phyloP scores from a whole-genome alignment of 2,888 invertebrate genomes.

The Didymodactylos carnosus region DNA sequence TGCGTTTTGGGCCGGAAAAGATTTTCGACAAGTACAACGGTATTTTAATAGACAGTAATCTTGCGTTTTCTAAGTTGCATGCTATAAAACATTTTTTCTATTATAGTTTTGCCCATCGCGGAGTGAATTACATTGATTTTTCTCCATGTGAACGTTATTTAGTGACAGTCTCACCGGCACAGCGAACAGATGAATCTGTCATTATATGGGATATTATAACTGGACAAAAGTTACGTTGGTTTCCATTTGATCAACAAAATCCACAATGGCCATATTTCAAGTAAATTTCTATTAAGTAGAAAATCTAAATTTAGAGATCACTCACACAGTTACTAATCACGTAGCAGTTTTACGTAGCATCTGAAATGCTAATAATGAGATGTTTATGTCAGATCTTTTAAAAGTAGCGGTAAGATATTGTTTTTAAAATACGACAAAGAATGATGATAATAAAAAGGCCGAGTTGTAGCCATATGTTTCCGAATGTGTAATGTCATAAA shows the following conservation, averaged over 20 bases:
- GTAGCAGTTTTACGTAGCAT: too few relatives aligned
- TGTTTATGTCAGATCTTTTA: constrained; percentile 19
- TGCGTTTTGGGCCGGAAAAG: constrained; percentile 86
- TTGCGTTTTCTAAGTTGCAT: too few relatives aligned
- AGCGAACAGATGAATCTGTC: constrained; percentile 42
- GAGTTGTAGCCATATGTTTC: background rate
- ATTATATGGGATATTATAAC: constrained; percentile 93
- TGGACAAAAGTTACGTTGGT: constrained; percentile 72
- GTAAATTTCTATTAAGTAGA: constrained; percentile 20
- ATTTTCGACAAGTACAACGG: constrained; percentile 48
- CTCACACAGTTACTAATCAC: too few relatives aligned
- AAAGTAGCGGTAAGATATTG: too few relatives aligned
- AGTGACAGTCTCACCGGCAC: background rate
- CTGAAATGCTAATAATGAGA: too few relatives aligned
- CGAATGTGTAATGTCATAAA: background rate
- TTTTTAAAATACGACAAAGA: background rate
- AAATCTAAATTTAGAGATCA: too few relatives aligned
- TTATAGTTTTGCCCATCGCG: constrained; percentile 61
- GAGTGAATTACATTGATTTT: constrained; percentile 84
- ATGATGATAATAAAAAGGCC: constrained; percentile 16
- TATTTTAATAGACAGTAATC: background rate
- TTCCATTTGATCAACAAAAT: constrained; percentile 40
- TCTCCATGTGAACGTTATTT: constrained; percentile 75
- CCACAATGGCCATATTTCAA: constrained; percentile 50
- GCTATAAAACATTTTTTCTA: too few relatives aligned